phyloP scores from a whole-genome alignment of 2,113 vertebrate species.

The Toxotes jaculatrix region DNA sequence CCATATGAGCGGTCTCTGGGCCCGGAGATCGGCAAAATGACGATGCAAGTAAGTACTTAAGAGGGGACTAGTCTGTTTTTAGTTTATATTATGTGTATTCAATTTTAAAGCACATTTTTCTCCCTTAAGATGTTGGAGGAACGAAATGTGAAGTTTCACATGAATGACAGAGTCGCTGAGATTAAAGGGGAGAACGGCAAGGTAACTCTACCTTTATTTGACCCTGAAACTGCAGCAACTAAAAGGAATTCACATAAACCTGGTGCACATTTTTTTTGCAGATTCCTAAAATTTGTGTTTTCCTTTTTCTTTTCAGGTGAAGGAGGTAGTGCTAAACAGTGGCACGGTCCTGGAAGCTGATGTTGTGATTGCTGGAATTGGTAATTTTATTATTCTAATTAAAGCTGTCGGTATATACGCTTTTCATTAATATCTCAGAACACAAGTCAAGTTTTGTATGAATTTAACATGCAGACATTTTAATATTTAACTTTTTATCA shows the following conservation, averaged over 20 bases:
- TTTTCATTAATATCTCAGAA: neutral
- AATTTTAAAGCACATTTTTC: neutral
- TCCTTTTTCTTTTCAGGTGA: constrained; percentile 80
- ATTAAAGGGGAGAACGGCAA: constrained; percentile 85
- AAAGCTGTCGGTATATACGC: neutral
- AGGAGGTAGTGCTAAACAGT: constrained; percentile 82
- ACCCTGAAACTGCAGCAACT: neutral
- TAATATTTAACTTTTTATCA: neutral
- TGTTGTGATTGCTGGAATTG: constrained; percentile 88
- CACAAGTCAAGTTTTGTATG: neutral
- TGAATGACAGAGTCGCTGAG: constrained; percentile 83
- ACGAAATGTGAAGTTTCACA: constrained; percentile 87
- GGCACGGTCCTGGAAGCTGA: constrained; percentile 85
- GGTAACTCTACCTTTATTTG: constrained; percentile 71
- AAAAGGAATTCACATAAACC: neutral
- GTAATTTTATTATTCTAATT: constrained; percentile 67
- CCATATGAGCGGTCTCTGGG: constrained; percentile 86
- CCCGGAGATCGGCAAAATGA: constrained; percentile 84
- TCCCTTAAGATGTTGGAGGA: constrained; percentile 87
- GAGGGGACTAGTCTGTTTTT: neutral
- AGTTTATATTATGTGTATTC: neutral
- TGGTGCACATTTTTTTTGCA: neutral
- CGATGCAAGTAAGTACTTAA: constrained; percentile 83
- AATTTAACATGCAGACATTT: neutral
- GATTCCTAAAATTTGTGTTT: neutral